Base-by-base conservation (phyloP, 1,140 invertebrate species). In the Xylocopa sonorina region DNA sequence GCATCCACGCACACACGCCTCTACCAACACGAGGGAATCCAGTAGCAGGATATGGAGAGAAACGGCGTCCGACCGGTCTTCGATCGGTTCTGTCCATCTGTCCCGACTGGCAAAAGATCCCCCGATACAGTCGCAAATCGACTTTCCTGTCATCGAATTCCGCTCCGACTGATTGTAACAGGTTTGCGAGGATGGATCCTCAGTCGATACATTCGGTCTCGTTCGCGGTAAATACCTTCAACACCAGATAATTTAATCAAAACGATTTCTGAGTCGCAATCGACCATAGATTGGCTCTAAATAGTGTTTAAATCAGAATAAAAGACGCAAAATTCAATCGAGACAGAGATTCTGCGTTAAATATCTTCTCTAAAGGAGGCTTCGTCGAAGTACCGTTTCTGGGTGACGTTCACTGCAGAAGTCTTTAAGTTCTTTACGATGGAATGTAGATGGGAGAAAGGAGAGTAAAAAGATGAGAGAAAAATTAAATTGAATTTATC, bases 21-120 rank as follows among this genome's bases (percentile, higher is more conserved):
- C 41, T 78, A 75, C 74, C 32, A 43, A 24, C 58, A 29, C 67
- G 75, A 69, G 66, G 48, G 64, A 83, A 75, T 73, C 84, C 66
- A 62, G 77, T 53, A 55, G n/a, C 53, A 75, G 69, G 60, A 83
- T 87, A 87, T 86, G 85, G 85, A 86, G 85, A 87, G 85, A 87
- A 87, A 87, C 80, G 76, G 67, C 64, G 67, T 73, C 63, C 58
- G 71, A 85, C 74, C 68, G 69, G 68, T 74, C 62, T 68, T 62
- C 53, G 68, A 85, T 82, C 66, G 66, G n/a, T 69, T 78, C 68
- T 46, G 53, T 75, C 71, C 53, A 76, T 80, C 72, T 51, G 50
- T 66, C n/a, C n/a, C 66, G 21, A 55, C 34, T 73, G 16, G 21
- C 14, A 18, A 14, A n/a, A 48, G 41, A 29, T 48, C 4, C 51